phyloP scores from a whole-genome alignment of 2,888 invertebrate species.

The Calephelis perditalis region DNA sequence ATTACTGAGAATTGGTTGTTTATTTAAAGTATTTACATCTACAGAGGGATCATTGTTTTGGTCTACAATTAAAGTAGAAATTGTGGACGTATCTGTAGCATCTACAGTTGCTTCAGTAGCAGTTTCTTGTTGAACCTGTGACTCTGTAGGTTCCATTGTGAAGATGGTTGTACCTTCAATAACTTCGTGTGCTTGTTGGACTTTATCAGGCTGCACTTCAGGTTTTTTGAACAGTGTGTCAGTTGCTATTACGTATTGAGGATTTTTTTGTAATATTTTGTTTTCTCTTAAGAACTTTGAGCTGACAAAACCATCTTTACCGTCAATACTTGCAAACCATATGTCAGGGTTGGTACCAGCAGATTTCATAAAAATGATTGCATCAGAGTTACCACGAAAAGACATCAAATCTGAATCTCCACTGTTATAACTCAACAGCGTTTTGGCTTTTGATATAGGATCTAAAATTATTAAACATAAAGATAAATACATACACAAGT shows the following conservation, averaged over 20 bases:
- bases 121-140: conserved; percentile 22
- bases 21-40: not conserved
- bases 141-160: conserved; percentile 42
- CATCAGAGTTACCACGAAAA: conserved; percentile 76
- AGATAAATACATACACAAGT: too few relatives aligned
- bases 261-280: conserved; percentile 63
- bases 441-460: conserved; percentile 80
- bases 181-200: conserved; percentile 66
- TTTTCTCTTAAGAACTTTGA: conserved; percentile 78
- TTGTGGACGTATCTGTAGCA: not conserved
- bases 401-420: conserved; percentile 78
- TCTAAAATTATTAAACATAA: conserved; percentile 49
- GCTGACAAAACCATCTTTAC: conserved; percentile 83
- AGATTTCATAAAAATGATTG: conserved; percentile 83
- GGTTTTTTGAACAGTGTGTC: conserved; percentile 31
- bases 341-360: conserved; percentile 78
- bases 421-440: conserved; percentile 76
- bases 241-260: conserved; percentile 49
- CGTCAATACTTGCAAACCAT: conserved; percentile 85
- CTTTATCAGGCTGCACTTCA: conserved; percentile 57
- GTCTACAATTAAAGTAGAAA: conserved; percentile 2
- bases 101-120: not conserved
- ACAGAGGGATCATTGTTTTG: not conserved
- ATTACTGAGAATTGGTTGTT: not conserved
- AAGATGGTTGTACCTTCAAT: conserved; percentile 84